A percentile compares a stretch with the other conserved stretches of the same genome.
These are phyloP conservation scores for Eustalomyia histrio DNA, from an alignment of 2,888 invertebrate species.

Conservation along the genomic window DNA sequence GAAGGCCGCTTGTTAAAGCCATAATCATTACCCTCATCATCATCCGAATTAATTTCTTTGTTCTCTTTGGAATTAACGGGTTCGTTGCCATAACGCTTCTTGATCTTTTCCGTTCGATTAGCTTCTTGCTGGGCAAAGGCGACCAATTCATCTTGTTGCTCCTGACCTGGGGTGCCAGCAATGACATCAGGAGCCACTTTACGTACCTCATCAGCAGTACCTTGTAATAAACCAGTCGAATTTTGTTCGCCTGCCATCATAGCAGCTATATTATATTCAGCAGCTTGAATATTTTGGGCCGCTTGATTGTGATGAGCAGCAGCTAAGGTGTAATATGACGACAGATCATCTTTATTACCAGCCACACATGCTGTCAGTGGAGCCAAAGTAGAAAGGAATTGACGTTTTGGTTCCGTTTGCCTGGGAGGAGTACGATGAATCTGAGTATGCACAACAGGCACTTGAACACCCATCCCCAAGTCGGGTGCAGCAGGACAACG, in stretches of 20 bases:
- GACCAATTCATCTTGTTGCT: conserved; percentile 87
- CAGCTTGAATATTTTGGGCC: conserved; percentile 81
- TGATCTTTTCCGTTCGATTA: conserved; percentile 89
- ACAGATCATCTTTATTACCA: conserved; percentile 82
- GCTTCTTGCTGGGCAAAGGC: conserved; percentile 92
- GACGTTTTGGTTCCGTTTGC: conserved; percentile 85
- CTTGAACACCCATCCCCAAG: conserved; percentile 81
- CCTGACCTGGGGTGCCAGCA: conserved; percentile 83
- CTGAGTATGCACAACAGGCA: conserved; percentile 79
- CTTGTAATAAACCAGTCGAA: conserved; percentile 46
- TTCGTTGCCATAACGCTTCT: conserved; percentile 85
- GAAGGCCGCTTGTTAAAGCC: conserved; percentile 94
- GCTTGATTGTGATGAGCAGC: conserved; percentile 79
- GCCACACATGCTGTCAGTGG: conserved; percentile 89
- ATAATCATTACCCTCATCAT: conserved; percentile 92
- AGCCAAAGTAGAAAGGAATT: conserved; percentile 88
- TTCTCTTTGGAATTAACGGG: conserved; percentile 69
- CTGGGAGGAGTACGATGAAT: conserved; percentile 79
- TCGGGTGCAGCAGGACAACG: conserved; percentile 81
- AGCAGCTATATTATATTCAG: conserved; percentile 84
- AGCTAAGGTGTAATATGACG: conserved; percentile 82
- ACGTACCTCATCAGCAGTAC: conserved; percentile 80
- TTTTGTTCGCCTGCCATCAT: conserved; percentile 74
- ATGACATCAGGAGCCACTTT: conserved; percentile 88
- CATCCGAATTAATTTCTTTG: conserved; percentile 79